Conservation (phyloP, 2,113 vertebrate genomes). For the Equus przewalskii region DNA sequence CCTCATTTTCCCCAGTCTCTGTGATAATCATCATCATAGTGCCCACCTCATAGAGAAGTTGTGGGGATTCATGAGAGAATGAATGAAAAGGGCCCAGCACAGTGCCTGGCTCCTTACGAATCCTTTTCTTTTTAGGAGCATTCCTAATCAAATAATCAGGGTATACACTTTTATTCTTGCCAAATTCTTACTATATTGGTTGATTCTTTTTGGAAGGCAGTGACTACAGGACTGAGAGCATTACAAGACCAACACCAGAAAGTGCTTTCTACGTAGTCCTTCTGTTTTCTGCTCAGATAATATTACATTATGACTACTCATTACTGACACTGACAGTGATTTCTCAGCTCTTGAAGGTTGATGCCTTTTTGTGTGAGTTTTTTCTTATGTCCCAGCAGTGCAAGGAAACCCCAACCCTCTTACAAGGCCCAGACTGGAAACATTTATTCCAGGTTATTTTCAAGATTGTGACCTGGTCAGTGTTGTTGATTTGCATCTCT, state of each 20-base stretch:
- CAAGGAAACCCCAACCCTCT: background rate
- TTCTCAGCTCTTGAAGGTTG: conserved; percentile 3
- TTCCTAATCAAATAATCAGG: background rate
- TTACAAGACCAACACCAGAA: background rate
- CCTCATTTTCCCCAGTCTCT: background rate
- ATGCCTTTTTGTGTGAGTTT: background rate
- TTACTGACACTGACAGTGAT: background rate
- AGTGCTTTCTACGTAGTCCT: background rate
- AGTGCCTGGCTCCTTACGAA: background rate
- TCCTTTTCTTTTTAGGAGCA: too few species aligned
- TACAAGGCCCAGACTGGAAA: background rate
- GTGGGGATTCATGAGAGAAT: background rate
- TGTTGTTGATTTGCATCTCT: background rate
- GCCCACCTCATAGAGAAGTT: background rate
- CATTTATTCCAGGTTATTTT: background rate
- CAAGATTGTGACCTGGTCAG: background rate
- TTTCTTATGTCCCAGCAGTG: background rate
- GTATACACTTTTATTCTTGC: background rate
- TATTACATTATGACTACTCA: background rate
- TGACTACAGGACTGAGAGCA: background rate
- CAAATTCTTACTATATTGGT: background rate
- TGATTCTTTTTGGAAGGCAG: background rate
- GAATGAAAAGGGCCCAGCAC: background rate
- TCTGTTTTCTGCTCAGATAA: background rate
- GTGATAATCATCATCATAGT: background rate